Evolutionary conservation across 2,797 vertebrate genomes (phyloP).

Genomic region (Potorous gilbertii): DNA sequence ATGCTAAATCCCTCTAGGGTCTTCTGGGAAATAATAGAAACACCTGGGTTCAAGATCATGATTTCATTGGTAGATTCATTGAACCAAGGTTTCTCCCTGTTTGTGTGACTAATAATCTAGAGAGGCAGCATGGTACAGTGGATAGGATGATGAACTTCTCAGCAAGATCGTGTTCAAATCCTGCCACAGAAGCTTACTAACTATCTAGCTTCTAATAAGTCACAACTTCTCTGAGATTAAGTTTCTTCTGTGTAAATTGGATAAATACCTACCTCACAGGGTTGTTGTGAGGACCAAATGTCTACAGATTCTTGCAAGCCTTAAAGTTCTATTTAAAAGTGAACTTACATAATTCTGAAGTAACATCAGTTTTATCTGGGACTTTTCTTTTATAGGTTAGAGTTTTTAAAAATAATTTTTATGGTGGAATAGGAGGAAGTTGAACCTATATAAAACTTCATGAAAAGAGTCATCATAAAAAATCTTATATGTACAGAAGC

Average conservation of each 20-base stretch:
- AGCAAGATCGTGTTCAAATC: background rate
- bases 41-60: slow-evolving; percentile 65
- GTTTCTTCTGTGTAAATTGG: background rate
- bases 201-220: background rate
- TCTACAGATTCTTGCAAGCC: background rate
- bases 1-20: slow-evolving; percentile 45
- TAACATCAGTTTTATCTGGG: slow-evolving; percentile 6
- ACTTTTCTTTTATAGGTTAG: slow-evolving; percentile 17
- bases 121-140: background rate
- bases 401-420: slow-evolving; percentile 4
- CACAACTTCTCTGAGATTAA: background rate
- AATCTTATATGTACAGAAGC: background rate
- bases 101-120: background rate
- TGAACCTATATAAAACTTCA: slow-evolving; percentile 12
- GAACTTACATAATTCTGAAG: background rate
- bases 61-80: slow-evolving; percentile 31
- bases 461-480: slow-evolving; percentile 5
- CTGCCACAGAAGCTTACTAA: background rate
- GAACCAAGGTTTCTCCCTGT: background rate
- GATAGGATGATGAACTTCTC: background rate
- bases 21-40: slow-evolving; percentile 72
- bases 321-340: background rate
- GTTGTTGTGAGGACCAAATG: background rate
- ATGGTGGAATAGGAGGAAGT: background rate
- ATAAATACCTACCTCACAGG: background rate